Conservation (phyloP, 2,888 invertebrate genomes). For the Sceliomorpha sp. region DNA sequence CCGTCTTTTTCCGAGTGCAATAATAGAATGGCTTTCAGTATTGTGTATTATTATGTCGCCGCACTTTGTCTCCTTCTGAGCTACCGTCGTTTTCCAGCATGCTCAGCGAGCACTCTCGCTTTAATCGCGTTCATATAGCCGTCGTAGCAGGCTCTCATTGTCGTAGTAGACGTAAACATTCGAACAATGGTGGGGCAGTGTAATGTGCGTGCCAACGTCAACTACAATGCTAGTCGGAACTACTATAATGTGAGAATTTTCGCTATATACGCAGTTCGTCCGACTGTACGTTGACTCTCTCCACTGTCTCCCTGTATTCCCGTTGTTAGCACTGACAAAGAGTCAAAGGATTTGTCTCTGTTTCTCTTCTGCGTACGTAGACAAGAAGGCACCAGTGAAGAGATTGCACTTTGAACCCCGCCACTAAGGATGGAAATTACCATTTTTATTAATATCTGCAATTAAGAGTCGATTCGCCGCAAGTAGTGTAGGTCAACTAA, state of each 20-base stretch:
- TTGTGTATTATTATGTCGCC: slow-evolving; percentile 51
- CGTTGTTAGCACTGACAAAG: slow-evolving; percentile 62
- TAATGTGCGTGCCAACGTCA: slow-evolving; percentile 55
- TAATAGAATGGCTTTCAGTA: slow-evolving; percentile 50
- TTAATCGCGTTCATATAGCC: slow-evolving; percentile 55
- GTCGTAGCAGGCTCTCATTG: slow-evolving; percentile 46
- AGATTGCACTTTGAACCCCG: slow-evolving; percentile 23
- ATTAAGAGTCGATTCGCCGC: no score
- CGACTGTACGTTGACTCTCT: slow-evolving; percentile 50
- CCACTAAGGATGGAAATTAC: no score
- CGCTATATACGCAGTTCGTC: slow-evolving; percentile 51
- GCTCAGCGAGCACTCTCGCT: slow-evolving; percentile 49
- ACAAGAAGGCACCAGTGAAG: slow-evolving; percentile 13
- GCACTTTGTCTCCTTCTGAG: slow-evolving; percentile 51
- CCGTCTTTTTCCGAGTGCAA: slow-evolving; percentile 3
- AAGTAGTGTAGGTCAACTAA: no score
- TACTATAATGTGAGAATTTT: slow-evolving; percentile 48
- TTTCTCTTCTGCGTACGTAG: slow-evolving; percentile 21
- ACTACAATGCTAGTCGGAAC: slow-evolving; percentile 48
- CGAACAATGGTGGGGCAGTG: slow-evolving; percentile 48
- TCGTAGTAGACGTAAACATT: slow-evolving; percentile 50
- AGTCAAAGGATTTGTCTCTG: slow-evolving; percentile 27
- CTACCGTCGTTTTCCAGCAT: slow-evolving; percentile 38
- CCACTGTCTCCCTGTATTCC: slow-evolving; percentile 55
- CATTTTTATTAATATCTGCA: no score